Percentiles rank a stretch among this genome's conserved stretches.
These are phyloP conservation scores for Nephotettix cincticeps DNA, from an alignment of 1,140 invertebrate species.

Conservation along the genomic window DNA sequence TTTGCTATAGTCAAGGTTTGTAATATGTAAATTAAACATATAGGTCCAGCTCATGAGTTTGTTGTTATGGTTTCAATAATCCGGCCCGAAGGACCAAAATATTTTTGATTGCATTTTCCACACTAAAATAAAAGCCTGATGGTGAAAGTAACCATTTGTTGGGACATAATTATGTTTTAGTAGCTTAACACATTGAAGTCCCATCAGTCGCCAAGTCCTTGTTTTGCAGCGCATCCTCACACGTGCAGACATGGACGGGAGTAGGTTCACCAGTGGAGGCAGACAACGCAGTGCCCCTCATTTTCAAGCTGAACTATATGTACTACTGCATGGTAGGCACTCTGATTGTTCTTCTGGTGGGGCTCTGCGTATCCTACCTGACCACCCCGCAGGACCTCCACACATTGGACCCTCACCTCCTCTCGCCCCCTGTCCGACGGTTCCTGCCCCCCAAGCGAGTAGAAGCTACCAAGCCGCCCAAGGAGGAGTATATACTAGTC, in stretches of 20 bases:
- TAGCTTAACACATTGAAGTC: too few relatives aligned
- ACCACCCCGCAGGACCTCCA: slow-evolving; percentile 57
- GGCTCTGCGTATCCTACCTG: slow-evolving; percentile 64
- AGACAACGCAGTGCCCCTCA: slow-evolving; percentile 61
- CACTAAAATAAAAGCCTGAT: too few relatives aligned
- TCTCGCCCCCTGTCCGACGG: neutral
- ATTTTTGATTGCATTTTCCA: too few relatives aligned
- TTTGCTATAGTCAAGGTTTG: too few relatives aligned
- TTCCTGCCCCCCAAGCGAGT: neutral
- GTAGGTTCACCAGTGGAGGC: neutral
- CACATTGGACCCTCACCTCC: neutral
- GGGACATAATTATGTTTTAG: too few relatives aligned
- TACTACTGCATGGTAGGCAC: slow-evolving; percentile 68
- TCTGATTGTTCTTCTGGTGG: slow-evolving; percentile 61
- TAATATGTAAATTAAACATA: too few relatives aligned
- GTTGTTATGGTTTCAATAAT: too few relatives aligned
- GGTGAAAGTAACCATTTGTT: too few relatives aligned
- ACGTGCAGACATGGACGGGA: neutral
- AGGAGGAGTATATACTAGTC: neutral
- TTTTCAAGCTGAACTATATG: slow-evolving; percentile 68
- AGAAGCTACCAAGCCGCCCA: neutral
- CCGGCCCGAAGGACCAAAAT: too few relatives aligned
- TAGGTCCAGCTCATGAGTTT: too few relatives aligned
- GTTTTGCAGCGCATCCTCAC: neutral
- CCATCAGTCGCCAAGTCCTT: too few relatives aligned